Conservation (phyloP, 2,113 vertebrate species). For the Uria aalge region DNA sequence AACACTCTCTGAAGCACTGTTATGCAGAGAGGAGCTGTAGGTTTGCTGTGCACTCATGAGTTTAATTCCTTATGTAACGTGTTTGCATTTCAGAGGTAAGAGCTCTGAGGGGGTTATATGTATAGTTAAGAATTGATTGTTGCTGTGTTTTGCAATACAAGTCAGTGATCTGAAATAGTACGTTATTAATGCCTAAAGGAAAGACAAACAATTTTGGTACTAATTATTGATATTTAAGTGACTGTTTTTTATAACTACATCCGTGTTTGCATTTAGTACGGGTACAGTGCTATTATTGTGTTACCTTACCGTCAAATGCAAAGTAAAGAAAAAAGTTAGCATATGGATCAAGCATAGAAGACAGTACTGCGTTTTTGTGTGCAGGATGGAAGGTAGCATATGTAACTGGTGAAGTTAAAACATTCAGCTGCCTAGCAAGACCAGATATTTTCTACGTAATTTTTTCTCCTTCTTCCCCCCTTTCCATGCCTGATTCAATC, state of each 20-base stretch:
- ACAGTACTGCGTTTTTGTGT: neutral
- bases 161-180: neutral
- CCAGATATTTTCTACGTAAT: neutral
- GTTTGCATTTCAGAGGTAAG: constrained; percentile 20
- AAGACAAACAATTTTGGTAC: neutral
- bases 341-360: neutral
- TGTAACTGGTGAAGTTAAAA: neutral
- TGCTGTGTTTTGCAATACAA: neutral
- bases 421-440: neutral
- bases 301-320: neutral
- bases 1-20: neutral
- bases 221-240: neutral
- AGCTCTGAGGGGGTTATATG: neutral
- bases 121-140: neutral
- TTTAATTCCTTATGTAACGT: neutral
- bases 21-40: neutral
- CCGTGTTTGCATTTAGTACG: neutral
- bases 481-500: neutral
- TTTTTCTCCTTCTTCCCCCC: neutral
- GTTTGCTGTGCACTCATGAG: neutral
- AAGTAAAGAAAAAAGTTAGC: neutral
- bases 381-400: neutral
- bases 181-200: neutral
- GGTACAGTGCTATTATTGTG: neutral
- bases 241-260: neutral